A percentile compares a stretch with the other conserved stretches of the same genome.
These are phyloP conservation scores for Austrofundulus limnaeus DNA, from an alignment of 2,113 vertebrate genomes.

Conservation along the genomic window DNA sequence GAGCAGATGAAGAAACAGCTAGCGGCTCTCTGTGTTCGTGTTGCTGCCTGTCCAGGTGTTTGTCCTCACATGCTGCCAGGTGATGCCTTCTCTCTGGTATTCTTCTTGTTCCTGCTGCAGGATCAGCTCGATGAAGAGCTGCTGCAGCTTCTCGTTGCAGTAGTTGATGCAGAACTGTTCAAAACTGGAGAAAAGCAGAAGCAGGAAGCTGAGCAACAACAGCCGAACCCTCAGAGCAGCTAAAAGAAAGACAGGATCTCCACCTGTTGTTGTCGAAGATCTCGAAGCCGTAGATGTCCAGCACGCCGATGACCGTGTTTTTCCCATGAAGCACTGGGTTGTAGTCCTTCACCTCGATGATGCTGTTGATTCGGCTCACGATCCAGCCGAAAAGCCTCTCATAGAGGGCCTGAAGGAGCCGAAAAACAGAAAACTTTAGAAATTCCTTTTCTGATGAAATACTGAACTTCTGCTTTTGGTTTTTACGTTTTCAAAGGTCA, in stretches of 20 bases:
- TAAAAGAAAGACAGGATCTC: slow-evolving; percentile 29
- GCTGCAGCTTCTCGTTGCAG: slow-evolving; percentile 92
- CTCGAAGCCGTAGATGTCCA: slow-evolving; percentile 96
- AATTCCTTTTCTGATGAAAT: too few species aligned
- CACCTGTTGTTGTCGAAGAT: slow-evolving; percentile 93
- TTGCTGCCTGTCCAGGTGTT: background rate
- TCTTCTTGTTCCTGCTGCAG: slow-evolving; percentile 90
- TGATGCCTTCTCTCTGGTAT: slow-evolving; percentile 88
- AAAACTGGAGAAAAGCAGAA: slow-evolving; percentile 75
- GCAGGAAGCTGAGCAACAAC: slow-evolving; percentile 18
- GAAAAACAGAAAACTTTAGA: background rate
- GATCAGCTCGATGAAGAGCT: slow-evolving; percentile 92
- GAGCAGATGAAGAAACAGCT: too few species aligned
- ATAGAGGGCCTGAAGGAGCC: slow-evolving; percentile 84
- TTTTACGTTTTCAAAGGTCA: too few species aligned
- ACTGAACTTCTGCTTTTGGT: too few species aligned
- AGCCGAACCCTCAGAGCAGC: background rate
- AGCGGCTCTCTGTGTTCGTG: background rate
- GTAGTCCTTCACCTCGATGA: slow-evolving; percentile 86
- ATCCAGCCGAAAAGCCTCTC: slow-evolving; percentile 94
- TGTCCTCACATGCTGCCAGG: slow-evolving; percentile 86
- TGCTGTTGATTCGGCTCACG: slow-evolving; percentile 84
- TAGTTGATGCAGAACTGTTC: slow-evolving; percentile 96
- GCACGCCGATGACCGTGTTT: slow-evolving; percentile 91
- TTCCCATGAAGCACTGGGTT: slow-evolving; percentile 88